phyloP scores from a whole-genome alignment of 1,140 invertebrate genomes.

The Halyomorpha halys region DNA sequence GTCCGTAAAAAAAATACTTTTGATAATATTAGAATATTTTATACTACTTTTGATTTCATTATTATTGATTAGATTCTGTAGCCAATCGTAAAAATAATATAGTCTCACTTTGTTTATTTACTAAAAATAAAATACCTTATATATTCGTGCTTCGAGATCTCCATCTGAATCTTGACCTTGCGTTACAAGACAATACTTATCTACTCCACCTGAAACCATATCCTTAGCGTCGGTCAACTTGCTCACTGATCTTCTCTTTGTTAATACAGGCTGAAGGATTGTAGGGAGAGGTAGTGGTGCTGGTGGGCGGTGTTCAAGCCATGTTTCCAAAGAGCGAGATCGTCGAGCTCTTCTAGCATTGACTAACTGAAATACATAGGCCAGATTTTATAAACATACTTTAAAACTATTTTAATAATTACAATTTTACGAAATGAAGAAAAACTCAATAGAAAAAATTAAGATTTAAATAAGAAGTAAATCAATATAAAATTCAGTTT shows the following conservation, averaged over 20 bases:
- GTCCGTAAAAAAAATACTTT: no score
- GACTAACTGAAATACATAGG: slow-evolving; percentile 36
- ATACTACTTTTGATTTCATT: no score
- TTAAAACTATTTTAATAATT: no score
- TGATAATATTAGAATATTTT: no score
- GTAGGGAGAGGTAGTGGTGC: slow-evolving; percentile 65
- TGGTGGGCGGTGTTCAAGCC: slow-evolving; percentile 82
- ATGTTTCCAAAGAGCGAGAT: slow-evolving; percentile 68
- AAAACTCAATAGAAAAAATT: no score
- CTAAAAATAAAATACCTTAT: slow-evolving; percentile 53
- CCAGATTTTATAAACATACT: no score
- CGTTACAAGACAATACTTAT: slow-evolving; percentile 82
- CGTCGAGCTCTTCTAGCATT: slow-evolving; percentile 61
- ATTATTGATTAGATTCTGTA: no score
- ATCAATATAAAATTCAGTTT: no score
- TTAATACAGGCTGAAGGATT: slow-evolving; percentile 74
- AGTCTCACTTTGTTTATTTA: no score
- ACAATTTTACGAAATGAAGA: no score
- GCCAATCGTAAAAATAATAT: no score
- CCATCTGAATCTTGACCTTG: slow-evolving; percentile 86
- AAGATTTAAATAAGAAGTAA: no score
- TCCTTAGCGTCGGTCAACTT: slow-evolving; percentile 62
- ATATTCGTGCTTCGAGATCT: slow-evolving; percentile 82
- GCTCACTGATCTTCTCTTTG: slow-evolving; percentile 70
- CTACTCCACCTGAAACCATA: slow-evolving; percentile 60